These are phyloP conservation scores for Chrysomela aeneicollis DNA, from an alignment of 2,888 invertebrate species.

Conservation along the genomic window DNA sequence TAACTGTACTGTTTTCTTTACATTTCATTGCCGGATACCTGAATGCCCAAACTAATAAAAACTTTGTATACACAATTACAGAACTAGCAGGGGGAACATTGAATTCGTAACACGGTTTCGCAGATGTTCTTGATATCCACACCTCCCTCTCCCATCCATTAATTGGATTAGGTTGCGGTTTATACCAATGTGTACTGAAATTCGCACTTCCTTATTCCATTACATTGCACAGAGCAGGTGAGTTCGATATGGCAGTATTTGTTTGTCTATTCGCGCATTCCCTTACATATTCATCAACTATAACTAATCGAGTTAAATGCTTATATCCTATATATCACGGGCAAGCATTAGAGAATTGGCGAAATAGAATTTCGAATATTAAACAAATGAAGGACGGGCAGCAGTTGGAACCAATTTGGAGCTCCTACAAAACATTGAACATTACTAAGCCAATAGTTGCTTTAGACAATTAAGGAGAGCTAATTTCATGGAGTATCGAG, in stretches of 20 bases:
- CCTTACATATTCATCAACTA: constrained; percentile 10
- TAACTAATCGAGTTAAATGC: neutral
- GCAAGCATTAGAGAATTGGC: neutral
- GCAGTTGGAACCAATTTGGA: neutral
- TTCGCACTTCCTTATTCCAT: constrained; percentile 23
- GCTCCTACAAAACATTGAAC: neutral
- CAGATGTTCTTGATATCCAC: constrained; percentile 13
- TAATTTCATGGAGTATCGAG: too few species aligned
- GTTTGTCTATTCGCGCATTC: neutral
- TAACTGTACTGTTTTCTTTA: too few species aligned
- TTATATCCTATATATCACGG: neutral
- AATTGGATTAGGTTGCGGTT: constrained; percentile 27
- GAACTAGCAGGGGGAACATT: neutral
- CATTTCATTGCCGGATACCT: neutral
- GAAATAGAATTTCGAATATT: neutral
- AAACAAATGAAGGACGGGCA: neutral
- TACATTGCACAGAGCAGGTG: constrained; percentile 7
- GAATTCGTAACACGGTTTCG: constrained; percentile 4
- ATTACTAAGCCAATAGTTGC: too few species aligned
- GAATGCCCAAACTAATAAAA: neutral
- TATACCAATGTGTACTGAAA: constrained; percentile 28
- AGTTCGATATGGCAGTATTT: constrained; percentile 3
- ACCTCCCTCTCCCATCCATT: neutral
- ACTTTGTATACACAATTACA: neutral
- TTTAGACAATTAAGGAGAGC: too few species aligned